Conservation (phyloP, 2,888 invertebrate species). For the Salticus scenicus region DNA sequence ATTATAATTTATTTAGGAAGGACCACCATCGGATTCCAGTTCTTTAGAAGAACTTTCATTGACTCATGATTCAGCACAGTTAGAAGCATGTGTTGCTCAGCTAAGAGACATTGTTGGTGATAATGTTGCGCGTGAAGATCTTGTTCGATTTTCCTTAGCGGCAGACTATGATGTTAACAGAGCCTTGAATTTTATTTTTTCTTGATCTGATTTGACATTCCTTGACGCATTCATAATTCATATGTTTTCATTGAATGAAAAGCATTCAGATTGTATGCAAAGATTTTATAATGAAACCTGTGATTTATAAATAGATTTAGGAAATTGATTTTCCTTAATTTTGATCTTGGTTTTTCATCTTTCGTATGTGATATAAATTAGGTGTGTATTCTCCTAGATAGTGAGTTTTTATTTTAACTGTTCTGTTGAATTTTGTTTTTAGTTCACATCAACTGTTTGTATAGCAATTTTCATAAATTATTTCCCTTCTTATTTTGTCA, state of each 20-base stretch:
- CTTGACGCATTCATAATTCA: neutral
- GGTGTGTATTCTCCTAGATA: neutral
- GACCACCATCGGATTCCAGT: slow-evolving; percentile 73
- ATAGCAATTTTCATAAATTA: no score
- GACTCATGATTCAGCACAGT: slow-evolving; percentile 75
- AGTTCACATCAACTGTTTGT: neutral
- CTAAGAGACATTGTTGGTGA: slow-evolving; percentile 79
- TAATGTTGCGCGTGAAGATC: slow-evolving; percentile 77
- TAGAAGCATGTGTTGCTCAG: slow-evolving; percentile 78
- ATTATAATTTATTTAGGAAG: slow-evolving; percentile 52
- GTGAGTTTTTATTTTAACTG: neutral
- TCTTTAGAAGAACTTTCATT: slow-evolving; percentile 75
- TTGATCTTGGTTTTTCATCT: neutral
- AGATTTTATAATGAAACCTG: neutral
- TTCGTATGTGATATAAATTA: neutral
- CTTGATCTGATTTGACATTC: slow-evolving; percentile 71
- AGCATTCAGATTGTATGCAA: neutral
- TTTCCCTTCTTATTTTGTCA: no score
- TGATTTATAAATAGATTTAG: neutral
- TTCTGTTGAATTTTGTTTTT: neutral
- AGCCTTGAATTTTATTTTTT: slow-evolving; percentile 80
- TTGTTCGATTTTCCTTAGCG: slow-evolving; percentile 79
- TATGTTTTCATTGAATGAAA: neutral
- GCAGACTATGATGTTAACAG: slow-evolving; percentile 80
- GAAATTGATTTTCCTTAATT: neutral